Base-by-base conservation (phyloP, 2,888 invertebrate species). In the Brachypterus glaber region DNA sequence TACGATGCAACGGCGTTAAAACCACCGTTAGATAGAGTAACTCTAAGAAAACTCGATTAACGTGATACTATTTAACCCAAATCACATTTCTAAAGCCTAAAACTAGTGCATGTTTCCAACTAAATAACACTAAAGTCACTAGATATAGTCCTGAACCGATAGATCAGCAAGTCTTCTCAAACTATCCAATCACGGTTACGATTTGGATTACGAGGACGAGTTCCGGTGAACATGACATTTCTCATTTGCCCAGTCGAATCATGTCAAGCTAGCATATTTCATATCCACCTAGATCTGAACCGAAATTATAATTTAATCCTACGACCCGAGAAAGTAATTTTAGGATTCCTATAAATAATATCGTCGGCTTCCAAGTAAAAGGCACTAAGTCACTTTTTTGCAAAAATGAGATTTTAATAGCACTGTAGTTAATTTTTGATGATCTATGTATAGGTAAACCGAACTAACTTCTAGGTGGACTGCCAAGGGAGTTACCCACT, bases 171-270 rank as follows among this genome's bases (percentile, higher is more conserved):
- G 47, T 51, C 47, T 51, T 48, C 51, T 43, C 50, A 49, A 47
- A 51, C 48, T 50, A 53, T 53, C 52, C 52, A 54, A 54, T 54
- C 51, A 51, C 46, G 50, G 48, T 51, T 52, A 53, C 48, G 48
- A 37, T 45, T 27, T 37, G 50, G 53, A 53, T 53, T 52, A 50
- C 46, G 49, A 48, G 46, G 41, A 44, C 43, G 26, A 44, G 36
- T 39, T 35, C 33, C 12, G 27, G 12, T 27, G 39, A 17, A 33
- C 42, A 39, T 26, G 32, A 30, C 26, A 33, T 31, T 39, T 38
- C 18, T 39, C 29, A 35, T 35, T 27, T 17, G 31, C 7, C 27
- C 27, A 27, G 4, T 27, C 27, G 8, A 27, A 27, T 27, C 27
- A 9, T 11, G 12, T 9, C 27, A 5, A 11, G 4, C 12, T 11